Conservation (phyloP, 2,797 vertebrate species). For the Phoebastria nigripes region DNA sequence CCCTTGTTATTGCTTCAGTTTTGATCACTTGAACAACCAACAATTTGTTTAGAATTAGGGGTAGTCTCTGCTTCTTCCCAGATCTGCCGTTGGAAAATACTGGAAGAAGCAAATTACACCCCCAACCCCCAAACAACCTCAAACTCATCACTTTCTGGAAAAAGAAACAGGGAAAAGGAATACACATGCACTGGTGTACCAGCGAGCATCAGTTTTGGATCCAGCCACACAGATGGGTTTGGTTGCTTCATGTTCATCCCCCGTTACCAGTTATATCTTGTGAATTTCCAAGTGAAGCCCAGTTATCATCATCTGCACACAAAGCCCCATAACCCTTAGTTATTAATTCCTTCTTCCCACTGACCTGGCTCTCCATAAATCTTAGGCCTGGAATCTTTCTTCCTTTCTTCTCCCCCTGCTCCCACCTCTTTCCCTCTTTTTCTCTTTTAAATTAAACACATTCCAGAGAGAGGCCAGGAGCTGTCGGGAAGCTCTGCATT, state of each 20-base stretch:
- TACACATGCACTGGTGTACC: not conserved
- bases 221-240: not conserved
- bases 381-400: constrained; percentile 47
- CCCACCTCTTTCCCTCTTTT: constrained; percentile 19
- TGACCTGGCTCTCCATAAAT: constrained; percentile 52
- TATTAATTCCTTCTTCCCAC: constrained; percentile 46
- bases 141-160: not conserved
- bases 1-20: not conserved
- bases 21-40: not conserved
- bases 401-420: constrained; percentile 36
- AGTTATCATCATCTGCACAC: not conserved
- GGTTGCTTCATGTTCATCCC: not conserved
- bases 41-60: not conserved
- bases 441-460: constrained; percentile 66
- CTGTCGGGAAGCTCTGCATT: constrained; percentile 8
- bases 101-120: not conserved
- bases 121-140: not conserved
- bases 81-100: accelerated
- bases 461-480: constrained; percentile 48
- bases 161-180: not conserved
- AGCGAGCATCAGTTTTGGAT: not conserved
- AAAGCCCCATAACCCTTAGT: not conserved
- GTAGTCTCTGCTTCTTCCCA: not conserved
- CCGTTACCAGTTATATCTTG: not conserved
- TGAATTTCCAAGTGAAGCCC: not conserved